Conservation (phyloP, 2,113 vertebrate genomes). For the Lycaon pictus region DNA sequence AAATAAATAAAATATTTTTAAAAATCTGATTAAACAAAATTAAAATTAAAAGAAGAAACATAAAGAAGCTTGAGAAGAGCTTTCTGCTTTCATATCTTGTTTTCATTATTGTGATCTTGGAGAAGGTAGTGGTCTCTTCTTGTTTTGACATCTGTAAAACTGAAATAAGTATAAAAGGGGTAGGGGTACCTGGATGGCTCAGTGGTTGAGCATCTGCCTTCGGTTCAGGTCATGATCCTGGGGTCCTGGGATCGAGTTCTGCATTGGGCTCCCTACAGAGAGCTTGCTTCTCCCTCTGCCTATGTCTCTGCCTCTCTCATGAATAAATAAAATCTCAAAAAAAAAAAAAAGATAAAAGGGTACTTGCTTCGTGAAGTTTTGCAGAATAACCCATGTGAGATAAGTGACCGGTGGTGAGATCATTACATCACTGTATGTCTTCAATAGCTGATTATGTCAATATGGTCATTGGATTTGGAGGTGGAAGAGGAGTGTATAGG, state of each 20-base stretch:
- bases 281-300: too few species aligned
- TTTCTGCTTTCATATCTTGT: too few species aligned
- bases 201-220: too few species aligned
- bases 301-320: too few species aligned
- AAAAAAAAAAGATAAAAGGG: not conserved
- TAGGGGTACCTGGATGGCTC: not conserved
- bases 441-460: not conserved
- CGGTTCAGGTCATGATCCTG: too few species aligned
- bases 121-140: not conserved
- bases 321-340: too few species aligned
- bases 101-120: not conserved
- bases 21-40: not conserved
- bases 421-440: not conserved
- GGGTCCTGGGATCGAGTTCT: too few species aligned
- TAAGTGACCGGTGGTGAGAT: not conserved
- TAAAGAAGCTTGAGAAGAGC: not conserved
- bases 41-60: not conserved
- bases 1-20: not conserved
- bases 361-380: not conserved
- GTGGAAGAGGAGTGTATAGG: not conserved
- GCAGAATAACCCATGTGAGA: not conserved
- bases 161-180: not conserved
- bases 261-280: too few species aligned
- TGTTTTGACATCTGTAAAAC: not conserved
- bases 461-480: not conserved